Base-by-base conservation (phyloP, 2,888 invertebrate species). In the Agrotis clavis region DNA sequence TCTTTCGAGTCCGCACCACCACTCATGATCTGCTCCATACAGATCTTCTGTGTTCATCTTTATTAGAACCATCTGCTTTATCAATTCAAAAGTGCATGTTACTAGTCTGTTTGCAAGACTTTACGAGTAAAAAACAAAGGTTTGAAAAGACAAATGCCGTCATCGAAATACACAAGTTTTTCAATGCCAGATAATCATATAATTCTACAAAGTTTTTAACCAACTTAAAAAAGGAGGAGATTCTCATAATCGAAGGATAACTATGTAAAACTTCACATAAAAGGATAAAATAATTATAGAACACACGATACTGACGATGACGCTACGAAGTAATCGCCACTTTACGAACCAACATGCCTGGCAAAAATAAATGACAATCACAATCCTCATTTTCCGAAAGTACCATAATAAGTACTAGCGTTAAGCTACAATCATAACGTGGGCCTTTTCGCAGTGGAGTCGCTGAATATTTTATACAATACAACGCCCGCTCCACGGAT, bases 381-480 rank as follows among this genome's bases (percentile, higher is more conserved):
- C 53, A 65, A 79, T 81, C 48, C 60, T 81, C 77, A 79, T 77
- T 77, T 61, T 35, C 14, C 19, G 7, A 56, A 79, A 81, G 66
- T 67, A 79, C 62, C 56, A 60, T 54, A 35, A 51, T 80, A 57
- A 81, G 82, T 73, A 68, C 62, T 68, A 51, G 14, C 57, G 57
- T 68, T 77, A 63, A 54, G 78, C 54, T 67, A 77, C 77, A 75
- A 75, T 71, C 61, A 80, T 82, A 78, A 48, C 66, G 65, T 56
- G 19, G 48, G 21, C 25, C 57, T 51, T 5, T 56, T 54, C 60
- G 41, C 50, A 35, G 53, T 45, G 64, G 41, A 41, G 62, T 18
- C 59, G 45, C 11, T 81, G 83, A 82, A 81, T 81, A 82, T 81
- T 81, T 79, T 61, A 81, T 56, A 25, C 69, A 51, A 60, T 41